Evolutionary conservation across 1,140 invertebrate genomes (phyloP).

Genomic region (Hylaeus volcanicus): DNA sequence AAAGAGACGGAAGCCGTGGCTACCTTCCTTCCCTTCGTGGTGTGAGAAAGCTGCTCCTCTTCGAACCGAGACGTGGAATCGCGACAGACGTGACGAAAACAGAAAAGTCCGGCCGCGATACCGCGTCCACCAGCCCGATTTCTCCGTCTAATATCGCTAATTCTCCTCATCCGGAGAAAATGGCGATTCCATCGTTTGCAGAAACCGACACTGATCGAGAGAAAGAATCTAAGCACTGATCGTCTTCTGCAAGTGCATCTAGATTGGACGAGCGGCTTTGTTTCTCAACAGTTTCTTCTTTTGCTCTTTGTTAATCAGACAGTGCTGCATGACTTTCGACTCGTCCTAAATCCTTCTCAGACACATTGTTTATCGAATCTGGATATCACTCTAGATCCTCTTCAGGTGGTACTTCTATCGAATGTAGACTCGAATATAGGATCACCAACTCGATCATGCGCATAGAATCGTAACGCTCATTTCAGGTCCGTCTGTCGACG

Average conservation of each 20-base stretch:
- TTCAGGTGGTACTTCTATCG: no score
- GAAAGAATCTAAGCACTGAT: neutral
- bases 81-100: constrained; percentile 44
- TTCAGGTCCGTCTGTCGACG: no score
- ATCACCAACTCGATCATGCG: constrained; percentile 34
- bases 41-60: constrained; percentile 58
- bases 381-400: no score
- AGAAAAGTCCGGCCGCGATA: constrained; percentile 45
- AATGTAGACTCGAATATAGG: no score
- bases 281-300: no score
- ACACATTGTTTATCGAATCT: no score
- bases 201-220: constrained; percentile 22
- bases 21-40: constrained; percentile 19
- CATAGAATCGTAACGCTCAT: neutral
- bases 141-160: constrained; percentile 54
- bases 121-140: constrained; percentile 39
- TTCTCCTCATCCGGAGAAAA: constrained; percentile 51
- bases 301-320: no score
- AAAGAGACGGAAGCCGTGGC: constrained; percentile 1
- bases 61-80: constrained; percentile 27
- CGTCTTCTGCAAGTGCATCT: no score
- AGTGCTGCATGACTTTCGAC: no score
- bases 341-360: no score
- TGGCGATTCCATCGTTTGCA: constrained; percentile 41
- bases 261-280: no score